These are phyloP conservation scores for Halocynthia aurantium DNA, from an alignment of 23 tunicate genomes.

Conservation along the genomic window DNA sequence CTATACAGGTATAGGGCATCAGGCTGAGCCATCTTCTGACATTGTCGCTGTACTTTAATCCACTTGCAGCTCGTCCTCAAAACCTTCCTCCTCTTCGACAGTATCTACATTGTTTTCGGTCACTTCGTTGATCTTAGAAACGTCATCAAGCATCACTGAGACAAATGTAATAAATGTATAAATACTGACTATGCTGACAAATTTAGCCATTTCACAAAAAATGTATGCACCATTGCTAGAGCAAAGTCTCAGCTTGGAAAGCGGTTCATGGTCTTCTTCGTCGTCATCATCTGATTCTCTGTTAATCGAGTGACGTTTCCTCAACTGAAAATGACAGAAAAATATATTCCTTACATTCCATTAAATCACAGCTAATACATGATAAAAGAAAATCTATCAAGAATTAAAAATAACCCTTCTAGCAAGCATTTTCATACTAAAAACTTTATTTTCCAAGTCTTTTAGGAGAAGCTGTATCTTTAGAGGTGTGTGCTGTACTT, in stretches of 20 bases:
- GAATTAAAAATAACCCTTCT: too few relatives aligned
- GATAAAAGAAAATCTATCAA: background rate
- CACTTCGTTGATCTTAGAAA: background rate
- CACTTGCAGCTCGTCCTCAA: constrained; percentile 6
- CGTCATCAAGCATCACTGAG: background rate
- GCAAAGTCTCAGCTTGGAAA: background rate
- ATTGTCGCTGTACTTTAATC: too few relatives aligned
- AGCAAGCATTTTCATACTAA: too few relatives aligned
- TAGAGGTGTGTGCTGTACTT: background rate
- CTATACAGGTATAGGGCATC: too few relatives aligned
- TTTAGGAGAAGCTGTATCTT: too few relatives aligned
- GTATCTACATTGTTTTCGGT: constrained; percentile 11
- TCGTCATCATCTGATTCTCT: constrained; percentile 13
- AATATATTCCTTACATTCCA: background rate
- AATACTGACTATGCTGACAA: background rate
- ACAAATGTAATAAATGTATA: too few relatives aligned
- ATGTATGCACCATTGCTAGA: background rate
- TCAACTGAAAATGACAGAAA: background rate
- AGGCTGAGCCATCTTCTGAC: too few relatives aligned
- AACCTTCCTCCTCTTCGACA: background rate
- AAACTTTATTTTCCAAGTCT: too few relatives aligned
- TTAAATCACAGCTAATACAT: background rate
- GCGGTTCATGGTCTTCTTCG: constrained; percentile 10
- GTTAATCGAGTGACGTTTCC: constrained; percentile 8
- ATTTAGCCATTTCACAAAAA: background rate